These are phyloP conservation scores for Drosophila navojoa DNA, from an alignment of 1,140 invertebrate species.

Conservation along the genomic window DNA sequence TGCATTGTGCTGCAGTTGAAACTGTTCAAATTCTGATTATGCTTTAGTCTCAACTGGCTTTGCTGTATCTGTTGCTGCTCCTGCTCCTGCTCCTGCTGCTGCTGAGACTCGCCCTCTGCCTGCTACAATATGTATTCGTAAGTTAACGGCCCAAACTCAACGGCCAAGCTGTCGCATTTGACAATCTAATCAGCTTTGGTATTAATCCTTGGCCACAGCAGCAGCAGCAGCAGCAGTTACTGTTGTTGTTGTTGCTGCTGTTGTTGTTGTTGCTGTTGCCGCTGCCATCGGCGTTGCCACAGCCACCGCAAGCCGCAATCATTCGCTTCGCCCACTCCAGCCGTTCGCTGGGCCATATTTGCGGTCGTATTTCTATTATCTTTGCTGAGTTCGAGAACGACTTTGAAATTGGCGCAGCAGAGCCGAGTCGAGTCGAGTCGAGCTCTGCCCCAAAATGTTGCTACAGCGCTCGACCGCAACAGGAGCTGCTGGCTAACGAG, in stretches of 20 bases:
- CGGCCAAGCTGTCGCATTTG: slow-evolving; percentile 68
- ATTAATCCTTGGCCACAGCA: slow-evolving; percentile 66
- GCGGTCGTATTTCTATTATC: slow-evolving; percentile 70
- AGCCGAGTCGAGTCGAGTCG: background rate
- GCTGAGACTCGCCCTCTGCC: background rate
- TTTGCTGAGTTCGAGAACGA: slow-evolving; percentile 59
- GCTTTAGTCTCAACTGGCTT: slow-evolving; percentile 6
- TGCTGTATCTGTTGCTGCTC: background rate
- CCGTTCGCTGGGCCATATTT: slow-evolving; percentile 55
- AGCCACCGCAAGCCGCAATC: slow-evolving; percentile 37
- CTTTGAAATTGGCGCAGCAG: slow-evolving; percentile 49
- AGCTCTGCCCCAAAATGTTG: slow-evolving; percentile 43
- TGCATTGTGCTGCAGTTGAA: slow-evolving; percentile 35
- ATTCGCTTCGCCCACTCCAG: slow-evolving; percentile 20
- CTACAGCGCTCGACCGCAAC: slow-evolving; percentile 4
- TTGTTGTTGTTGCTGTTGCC: background rate
- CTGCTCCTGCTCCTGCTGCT: background rate
- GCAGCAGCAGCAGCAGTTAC: slow-evolving; percentile 2
- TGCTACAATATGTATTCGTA: slow-evolving; percentile 21
- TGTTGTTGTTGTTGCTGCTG: slow-evolving; percentile 1
- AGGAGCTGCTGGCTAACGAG: slow-evolving; percentile 53
- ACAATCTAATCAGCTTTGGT: slow-evolving; percentile 73
- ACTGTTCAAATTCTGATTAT: slow-evolving; percentile 57
- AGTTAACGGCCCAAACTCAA: slow-evolving; percentile 17
- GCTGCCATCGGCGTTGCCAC: slow-evolving; percentile 1